phyloP scores from a whole-genome alignment of 2,888 invertebrate genomes.

The Cristatella mucedo region DNA sequence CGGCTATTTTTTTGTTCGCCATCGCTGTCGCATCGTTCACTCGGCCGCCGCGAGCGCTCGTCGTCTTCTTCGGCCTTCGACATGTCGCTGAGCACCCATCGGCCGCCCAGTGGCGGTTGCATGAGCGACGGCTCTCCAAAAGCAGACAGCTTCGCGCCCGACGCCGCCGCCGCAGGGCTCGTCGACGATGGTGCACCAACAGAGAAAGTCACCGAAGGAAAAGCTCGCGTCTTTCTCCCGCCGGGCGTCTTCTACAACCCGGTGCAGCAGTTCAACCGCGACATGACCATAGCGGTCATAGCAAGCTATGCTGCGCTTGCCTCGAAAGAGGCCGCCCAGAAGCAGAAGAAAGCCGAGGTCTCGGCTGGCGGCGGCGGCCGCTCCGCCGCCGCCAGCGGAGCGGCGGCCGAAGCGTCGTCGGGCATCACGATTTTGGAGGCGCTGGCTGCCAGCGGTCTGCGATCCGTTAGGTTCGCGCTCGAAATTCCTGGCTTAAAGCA shows the following conservation, averaged over 20 bases:
- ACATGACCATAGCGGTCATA: constrained; percentile 48
- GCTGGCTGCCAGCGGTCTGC: constrained; percentile 78
- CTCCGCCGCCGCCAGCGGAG: constrained; percentile 11
- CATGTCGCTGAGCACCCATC: too few relatives aligned
- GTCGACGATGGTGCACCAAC: too few relatives aligned
- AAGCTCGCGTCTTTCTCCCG: constrained; percentile 54
- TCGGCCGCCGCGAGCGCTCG: too few relatives aligned
- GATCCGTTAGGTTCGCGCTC: constrained; percentile 87
- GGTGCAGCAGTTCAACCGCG: constrained; percentile 84
- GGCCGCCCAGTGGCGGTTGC: too few relatives aligned
- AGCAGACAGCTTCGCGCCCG: too few relatives aligned
- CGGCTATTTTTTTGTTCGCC: too few relatives aligned
- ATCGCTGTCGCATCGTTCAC: too few relatives aligned
- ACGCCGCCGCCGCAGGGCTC: too few relatives aligned
- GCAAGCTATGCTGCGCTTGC: constrained; percentile 21
- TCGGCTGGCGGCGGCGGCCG: not conserved
- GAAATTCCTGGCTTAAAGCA: constrained; percentile 62
- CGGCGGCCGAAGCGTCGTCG: constrained; percentile 20
- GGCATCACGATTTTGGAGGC: constrained; percentile 63
- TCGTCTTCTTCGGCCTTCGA: too few relatives aligned
- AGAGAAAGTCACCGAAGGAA: constrained; percentile 58
- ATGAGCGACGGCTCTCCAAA: too few relatives aligned
- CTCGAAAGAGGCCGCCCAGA: constrained; percentile 6
- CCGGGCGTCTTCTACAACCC: constrained; percentile 82
- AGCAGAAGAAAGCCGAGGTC: constrained; percentile 1